These are phyloP conservation scores for Sphinx pinastri DNA, from an alignment of 2,888 invertebrate species.

Conservation along the genomic window DNA sequence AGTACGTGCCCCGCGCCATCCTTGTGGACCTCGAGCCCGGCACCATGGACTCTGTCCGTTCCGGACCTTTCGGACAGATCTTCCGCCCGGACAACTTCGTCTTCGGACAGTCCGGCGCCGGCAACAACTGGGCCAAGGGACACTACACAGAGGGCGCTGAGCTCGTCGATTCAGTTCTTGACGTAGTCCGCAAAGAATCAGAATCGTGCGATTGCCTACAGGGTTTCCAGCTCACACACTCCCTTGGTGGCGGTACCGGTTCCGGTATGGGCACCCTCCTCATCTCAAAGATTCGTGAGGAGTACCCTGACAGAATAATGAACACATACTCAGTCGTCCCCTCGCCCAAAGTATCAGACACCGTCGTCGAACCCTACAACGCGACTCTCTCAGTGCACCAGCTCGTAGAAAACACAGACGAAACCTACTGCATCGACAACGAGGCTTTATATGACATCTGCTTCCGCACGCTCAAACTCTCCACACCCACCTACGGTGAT, in stretches of 20 bases:
- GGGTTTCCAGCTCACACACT: constrained; percentile 95
- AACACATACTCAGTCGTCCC: constrained; percentile 93
- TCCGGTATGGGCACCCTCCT: constrained; percentile 87
- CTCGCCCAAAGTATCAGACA: constrained; percentile 92
- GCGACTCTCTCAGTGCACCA: constrained; percentile 94
- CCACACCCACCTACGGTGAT: constrained; percentile 95
- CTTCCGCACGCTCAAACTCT: constrained; percentile 93
- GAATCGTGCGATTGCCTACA: constrained; percentile 96
- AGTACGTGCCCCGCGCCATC: constrained; percentile 76
- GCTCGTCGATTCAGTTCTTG: constrained; percentile 89
- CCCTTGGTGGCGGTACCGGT: constrained; percentile 83
- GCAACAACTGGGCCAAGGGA: constrained; percentile 86
- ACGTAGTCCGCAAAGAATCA: constrained; percentile 93
- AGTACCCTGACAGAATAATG: constrained; percentile 96
- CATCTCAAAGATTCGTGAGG: constrained; percentile 95
- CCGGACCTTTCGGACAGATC: constrained; percentile 88
- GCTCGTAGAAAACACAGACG: constrained; percentile 95
- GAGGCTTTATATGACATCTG: constrained; percentile 89
- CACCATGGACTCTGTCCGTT: constrained; percentile 88
- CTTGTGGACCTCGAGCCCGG: constrained; percentile 76
- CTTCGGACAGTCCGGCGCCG: constrained; percentile 86
- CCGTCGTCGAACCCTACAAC: constrained; percentile 89
- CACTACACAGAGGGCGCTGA: constrained; percentile 89
- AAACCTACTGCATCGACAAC: constrained; percentile 93
- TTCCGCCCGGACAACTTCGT: constrained; percentile 91